Base-by-base conservation (phyloP, 2,888 invertebrate genomes). In the Eucriotettix oculatus region DNA sequence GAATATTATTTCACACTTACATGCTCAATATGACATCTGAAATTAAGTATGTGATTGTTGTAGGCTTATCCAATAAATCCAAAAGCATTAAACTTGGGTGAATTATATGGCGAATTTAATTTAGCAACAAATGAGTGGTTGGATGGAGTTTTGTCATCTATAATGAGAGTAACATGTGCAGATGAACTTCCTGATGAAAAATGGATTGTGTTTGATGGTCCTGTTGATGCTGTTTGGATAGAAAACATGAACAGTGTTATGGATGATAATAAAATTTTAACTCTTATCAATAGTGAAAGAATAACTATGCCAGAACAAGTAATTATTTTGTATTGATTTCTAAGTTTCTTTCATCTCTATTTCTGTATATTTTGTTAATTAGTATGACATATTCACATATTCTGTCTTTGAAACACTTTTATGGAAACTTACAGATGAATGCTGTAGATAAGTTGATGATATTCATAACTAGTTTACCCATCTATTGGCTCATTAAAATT, bases 161-260 rank as follows among this genome's bases (percentile, higher is more conserved):
- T 87, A 58, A 90, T 90, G 88, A 77, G 90, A 66, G 81, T 76
- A 61, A 80, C 81, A 62, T 90, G 89, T 69, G 80, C 84, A 71
- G 87, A 87, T 64, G 88, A 88, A 66, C 82, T 83, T 0, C 79
- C 83, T 0, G 87, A 87, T 67, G 82, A 85, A 69, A 94, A 94
- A 70, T 95, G 94, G 94, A 86, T 95, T 58, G 76, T 95, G 57
- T 93, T 95, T 72, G 94, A 94, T 71, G 94, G 95, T 0, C 94
- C 94, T 0, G 93, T 95, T 0, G 94, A 95, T 73, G 92, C 93
- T 0, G 87, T 93, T 14, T 95, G 94, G 94, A 94, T 95, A 65
- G 94, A 95, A 75, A 95, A 93, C 71, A 88, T 95, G 80, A 95
- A 95, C 73, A 93, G 93, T 53, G 93, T 94, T 58, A 84, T 94